Base-by-base conservation (phyloP, 2,797 vertebrate genomes). In the Lepilemur ruficaudatus region DNA sequence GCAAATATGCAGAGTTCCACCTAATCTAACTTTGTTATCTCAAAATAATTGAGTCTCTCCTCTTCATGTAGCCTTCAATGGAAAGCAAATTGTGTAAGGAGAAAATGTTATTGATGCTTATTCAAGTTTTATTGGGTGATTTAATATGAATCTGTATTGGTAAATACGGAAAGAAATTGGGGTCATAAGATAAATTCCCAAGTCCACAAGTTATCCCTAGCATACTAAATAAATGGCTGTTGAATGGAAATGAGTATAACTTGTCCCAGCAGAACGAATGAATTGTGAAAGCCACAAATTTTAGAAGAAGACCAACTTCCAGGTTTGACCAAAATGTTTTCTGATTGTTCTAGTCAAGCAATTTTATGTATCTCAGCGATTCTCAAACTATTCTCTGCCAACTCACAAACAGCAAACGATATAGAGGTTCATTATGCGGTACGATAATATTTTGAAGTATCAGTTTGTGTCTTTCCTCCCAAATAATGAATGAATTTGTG, bases 1-100 rank as follows among this genome's bases (percentile, higher is more conserved):
- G 76, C 32, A 97, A 85, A 95, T 85, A 86, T 80, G 80, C 69
- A 83, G 69, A 87, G 80, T 83, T 95, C 46, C 67, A 96, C 79
- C 92, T 96, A 97, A 85, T 85, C 89, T 93, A 89, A 91, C 79
- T 46, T 85, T 94, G 55, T 96, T 90, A 92, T 96, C 95, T 96
- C 78, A 92, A 96, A 95, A 90, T 97, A 97, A 97, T 93, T 96
- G 95, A 92, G 50, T 70, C 79, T 88, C 81, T 92, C 59, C 73
- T 92, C 55, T 87, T 96, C 20, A 17, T 22, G 55, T 48, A 88
- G 67, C 28, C 89, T 95, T 92, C 92, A 82, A 28, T 92, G 46
- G 76, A 69, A 61, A 83, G 30, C 30, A 87, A 91, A 65, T 28
- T 89, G 52, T 82, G 30, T 38, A 89, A 84, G 7, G 30, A 83